Base-by-base conservation (phyloP, 2,888 invertebrate genomes). In the Halictus quadricinctus region DNA sequence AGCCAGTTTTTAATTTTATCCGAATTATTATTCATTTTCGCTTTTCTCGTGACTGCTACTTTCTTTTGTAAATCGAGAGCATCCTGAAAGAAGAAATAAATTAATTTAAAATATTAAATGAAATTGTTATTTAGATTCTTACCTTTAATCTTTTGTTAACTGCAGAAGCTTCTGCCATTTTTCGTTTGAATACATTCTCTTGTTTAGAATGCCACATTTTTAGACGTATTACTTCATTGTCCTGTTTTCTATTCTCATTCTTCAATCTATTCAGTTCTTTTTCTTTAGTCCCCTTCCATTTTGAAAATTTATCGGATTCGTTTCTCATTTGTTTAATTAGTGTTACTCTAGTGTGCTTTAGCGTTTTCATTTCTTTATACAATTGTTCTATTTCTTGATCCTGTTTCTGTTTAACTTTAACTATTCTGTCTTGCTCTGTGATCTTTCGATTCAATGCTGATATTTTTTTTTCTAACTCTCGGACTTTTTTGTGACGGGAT, bases 141-240 rank as follows among this genome's bases (percentile, higher is more conserved):
- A 96, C 97, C 95, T 97, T 97, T 5, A 98, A 95, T 78, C 98
- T 95, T 94, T 97, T 98, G 90, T 98, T 98, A 18, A 97, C 96
- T 0, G 98, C 97, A 50, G 97, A 96, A 0, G 98, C 98, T 94
- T 98, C 98, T 94, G 98, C 98, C 93, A 98, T 97, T 95, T 98
- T 98, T 58, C 98, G 95, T 90, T 97, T 97, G 13, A 97, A 95
- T 3, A 98, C 98, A 89, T 96, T 97, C 92, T 97, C 97, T 91
- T 98, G 98, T 91, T 97, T 97, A 78, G 95, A 96, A 92, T 98
- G 97, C 50, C 97, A 95, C 4, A 96, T 95, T 94, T 98, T 97
- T 96, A 98, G 96, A 92, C 96, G 96, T 15, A 96, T 96, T 94
- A 98, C 97, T 95, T 98, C 97, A 90, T 96, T 97, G 88, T 97